Conservation (phyloP, 2,113 vertebrate genomes). For the Poeciliopsis prolifica region DNA sequence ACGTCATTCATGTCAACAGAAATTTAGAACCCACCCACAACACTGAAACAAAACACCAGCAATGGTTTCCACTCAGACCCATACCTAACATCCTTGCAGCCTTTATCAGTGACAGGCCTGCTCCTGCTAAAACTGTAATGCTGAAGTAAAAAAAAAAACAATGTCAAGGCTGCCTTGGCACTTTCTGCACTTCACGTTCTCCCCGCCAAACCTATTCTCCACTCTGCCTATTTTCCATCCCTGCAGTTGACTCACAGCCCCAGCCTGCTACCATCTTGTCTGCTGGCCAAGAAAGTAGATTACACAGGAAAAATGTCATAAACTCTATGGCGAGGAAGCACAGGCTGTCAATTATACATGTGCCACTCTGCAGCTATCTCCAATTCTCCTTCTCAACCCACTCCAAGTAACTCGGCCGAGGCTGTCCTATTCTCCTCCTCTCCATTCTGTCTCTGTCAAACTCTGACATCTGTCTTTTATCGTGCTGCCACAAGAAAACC, state of each 20-base stretch:
- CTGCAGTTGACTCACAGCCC: slow-evolving; percentile 30
- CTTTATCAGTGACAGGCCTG: slow-evolving; percentile 63
- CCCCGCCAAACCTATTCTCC: slow-evolving; percentile 51
- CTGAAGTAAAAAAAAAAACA: slow-evolving; percentile 33
- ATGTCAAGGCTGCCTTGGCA: slow-evolving; percentile 52
- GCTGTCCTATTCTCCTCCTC: slow-evolving; percentile 19
- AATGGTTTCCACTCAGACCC: slow-evolving; percentile 13
- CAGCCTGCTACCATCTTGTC: slow-evolving; percentile 42
- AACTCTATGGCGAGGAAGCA: slow-evolving; percentile 62
- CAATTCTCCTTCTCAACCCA: slow-evolving; percentile 53
- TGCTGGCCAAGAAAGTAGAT: slow-evolving; percentile 58
- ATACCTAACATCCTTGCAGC: slow-evolving; percentile 20
- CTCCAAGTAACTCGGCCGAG: slow-evolving; percentile 43
- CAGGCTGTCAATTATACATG: slow-evolving; percentile 74
- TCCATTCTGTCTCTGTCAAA: slow-evolving; percentile 40
- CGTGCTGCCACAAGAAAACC: slow-evolving; percentile 20
- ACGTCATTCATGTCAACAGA: slow-evolving; percentile 39
- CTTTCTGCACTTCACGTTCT: slow-evolving; percentile 47
- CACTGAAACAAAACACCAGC: slow-evolving; percentile 33
- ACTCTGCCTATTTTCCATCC: slow-evolving; percentile 57
- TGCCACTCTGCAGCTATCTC: slow-evolving; percentile 57
- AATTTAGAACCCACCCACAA: slow-evolving; percentile 21
- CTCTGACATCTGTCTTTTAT: slow-evolving; percentile 68
- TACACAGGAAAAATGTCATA: slow-evolving; percentile 67
- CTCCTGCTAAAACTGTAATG: slow-evolving; percentile 45